These are phyloP conservation scores for Stegostoma tigrinum DNA, from an alignment of 2,113 vertebrate genomes.

Conservation along the genomic window DNA sequence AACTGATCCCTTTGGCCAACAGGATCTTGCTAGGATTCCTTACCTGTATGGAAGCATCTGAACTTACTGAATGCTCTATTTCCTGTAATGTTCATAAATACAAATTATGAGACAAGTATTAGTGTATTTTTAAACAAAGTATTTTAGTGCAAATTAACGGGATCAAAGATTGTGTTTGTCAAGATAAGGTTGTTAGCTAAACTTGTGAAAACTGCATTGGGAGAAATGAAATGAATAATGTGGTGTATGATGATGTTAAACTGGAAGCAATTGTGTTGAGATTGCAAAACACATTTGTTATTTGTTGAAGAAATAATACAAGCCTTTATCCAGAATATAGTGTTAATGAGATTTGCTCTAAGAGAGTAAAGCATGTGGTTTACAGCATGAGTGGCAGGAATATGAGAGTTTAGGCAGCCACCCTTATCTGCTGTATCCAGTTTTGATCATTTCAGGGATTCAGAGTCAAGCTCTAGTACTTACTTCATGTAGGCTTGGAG, in stretches of 20 bases:
- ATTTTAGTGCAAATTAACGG: neutral
- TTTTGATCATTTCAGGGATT: neutral
- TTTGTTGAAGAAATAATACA: neutral
- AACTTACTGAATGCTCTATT: neutral
- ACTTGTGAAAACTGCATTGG: neutral
- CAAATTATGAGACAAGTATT: neutral
- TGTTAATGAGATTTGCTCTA: neutral
- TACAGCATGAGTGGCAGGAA: neutral
- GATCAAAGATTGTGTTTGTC: neutral
- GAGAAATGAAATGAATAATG: neutral
- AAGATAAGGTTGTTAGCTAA: neutral
- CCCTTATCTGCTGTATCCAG: neutral
- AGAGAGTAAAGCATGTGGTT: neutral
- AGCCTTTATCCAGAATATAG: neutral
- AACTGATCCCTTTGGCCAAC: neutral
- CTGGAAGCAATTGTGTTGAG: neutral
- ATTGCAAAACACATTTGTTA: neutral
- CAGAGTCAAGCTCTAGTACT: neutral
- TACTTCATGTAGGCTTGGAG: neutral
- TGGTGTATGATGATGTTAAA: neutral
- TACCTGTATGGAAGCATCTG: neutral
- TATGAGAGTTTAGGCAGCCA: neutral
- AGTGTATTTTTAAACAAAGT: neutral
- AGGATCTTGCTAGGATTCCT: neutral
- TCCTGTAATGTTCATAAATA: neutral